phyloP scores from a whole-genome alignment of 2,113 vertebrate species.

The Emydura subglobosa region DNA sequence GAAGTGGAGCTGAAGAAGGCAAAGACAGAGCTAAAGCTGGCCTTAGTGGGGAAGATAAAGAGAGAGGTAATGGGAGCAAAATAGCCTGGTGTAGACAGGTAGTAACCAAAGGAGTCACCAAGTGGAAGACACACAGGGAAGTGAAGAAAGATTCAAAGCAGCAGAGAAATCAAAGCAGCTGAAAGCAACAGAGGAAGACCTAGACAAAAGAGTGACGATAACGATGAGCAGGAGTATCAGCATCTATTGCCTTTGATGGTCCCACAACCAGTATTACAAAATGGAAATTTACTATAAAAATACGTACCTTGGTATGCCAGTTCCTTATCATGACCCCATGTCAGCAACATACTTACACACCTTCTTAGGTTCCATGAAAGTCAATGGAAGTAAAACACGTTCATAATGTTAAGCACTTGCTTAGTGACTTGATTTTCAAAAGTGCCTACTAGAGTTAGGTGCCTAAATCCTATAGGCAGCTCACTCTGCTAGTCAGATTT shows the following conservation, averaged over 20 bases:
- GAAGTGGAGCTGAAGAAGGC: background rate
- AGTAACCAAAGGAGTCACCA: background rate
- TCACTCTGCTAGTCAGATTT: background rate
- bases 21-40: background rate
- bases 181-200: constrained; percentile 26
- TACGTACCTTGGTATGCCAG: background rate
- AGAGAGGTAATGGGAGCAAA: background rate
- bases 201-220: background rate
- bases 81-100: background rate
- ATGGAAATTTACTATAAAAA: background rate
- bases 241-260: constrained; percentile 28
- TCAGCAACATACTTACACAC: background rate
- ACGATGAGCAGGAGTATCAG: background rate
- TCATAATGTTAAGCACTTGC: background rate
- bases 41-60: background rate
- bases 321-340: background rate
- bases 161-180: background rate
- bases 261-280: background rate
- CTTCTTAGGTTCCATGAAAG: background rate
- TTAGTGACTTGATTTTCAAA: background rate
- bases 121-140: background rate
- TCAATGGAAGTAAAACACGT: background rate
- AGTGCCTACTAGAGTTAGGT: background rate
- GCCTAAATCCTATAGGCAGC: background rate
- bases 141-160: background rate